These are phyloP conservation scores for Ectemnius continuus DNA, from an alignment of 2,888 invertebrate genomes.

Conservation along the genomic window DNA sequence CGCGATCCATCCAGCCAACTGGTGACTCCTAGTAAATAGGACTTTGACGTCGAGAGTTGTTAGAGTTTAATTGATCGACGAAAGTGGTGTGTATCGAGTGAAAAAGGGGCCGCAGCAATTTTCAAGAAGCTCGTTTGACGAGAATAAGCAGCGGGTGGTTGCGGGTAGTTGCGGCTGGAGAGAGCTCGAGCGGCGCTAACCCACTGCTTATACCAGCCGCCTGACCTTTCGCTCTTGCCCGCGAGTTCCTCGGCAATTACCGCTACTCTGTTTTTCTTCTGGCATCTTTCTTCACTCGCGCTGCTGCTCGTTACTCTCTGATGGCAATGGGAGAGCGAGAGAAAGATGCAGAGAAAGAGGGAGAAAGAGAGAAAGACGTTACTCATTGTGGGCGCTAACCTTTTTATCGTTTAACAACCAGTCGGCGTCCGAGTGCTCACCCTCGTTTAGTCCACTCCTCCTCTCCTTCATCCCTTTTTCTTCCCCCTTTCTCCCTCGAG, in stretches of 20 bases:
- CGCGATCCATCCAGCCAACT: too few relatives aligned
- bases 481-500: slow-evolving; percentile 27
- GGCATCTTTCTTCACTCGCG: slow-evolving; percentile 5
- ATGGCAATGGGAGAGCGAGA: background rate
- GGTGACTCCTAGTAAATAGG: too few relatives aligned
- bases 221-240: slow-evolving; percentile 28
- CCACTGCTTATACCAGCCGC: background rate
- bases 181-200: slow-evolving; percentile 8
- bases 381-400: slow-evolving; percentile 71
- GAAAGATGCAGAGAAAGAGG: background rate
- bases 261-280: slow-evolving; percentile 46
- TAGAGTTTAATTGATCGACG: too few relatives aligned
- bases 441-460: slow-evolving; percentile 25
- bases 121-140: too few relatives aligned
- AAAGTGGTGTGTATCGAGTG: too few relatives aligned
- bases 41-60: too few relatives aligned
- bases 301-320: slow-evolving; percentile 15
- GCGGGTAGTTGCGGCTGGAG: background rate
- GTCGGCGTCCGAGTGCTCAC: slow-evolving; percentile 42
- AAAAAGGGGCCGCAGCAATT: too few relatives aligned
- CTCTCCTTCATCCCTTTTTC: slow-evolving; percentile 27
- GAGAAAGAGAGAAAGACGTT: slow-evolving; percentile 15
- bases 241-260: slow-evolving; percentile 34
- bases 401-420: slow-evolving; percentile 66
- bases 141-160: background rate